A percentile compares a stretch with the other conserved stretches of the same genome.
phyloP scores from a whole-genome alignment of 2,888 invertebrate genomes.

The Yponomeuta malinellus region DNA sequence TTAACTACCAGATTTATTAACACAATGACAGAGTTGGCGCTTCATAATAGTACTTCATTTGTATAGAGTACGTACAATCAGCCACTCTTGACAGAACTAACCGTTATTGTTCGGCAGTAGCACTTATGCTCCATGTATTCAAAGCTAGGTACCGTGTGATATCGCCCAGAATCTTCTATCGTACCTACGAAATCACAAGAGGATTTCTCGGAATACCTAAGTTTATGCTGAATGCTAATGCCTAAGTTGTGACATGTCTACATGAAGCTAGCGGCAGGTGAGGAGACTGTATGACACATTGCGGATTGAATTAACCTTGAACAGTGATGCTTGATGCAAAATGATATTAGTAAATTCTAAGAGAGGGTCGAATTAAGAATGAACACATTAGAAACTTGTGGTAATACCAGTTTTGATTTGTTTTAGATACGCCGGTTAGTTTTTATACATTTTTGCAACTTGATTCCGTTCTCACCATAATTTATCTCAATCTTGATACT shows the following conservation, averaged over 20 bases:
- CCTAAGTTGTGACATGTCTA: neutral
- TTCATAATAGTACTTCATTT: neutral
- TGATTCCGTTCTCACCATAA: neutral
- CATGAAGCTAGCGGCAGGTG: neutral
- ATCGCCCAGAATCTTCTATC: too few species aligned
- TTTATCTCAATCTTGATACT: neutral
- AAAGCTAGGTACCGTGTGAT: neutral
- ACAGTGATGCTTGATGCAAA: neutral
- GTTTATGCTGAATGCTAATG: neutral
- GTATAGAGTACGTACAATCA: neutral
- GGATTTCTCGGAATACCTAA: neutral
- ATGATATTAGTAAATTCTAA: neutral
- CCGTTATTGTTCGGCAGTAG: neutral
- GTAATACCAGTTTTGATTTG: neutral
- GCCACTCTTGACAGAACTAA: neutral
- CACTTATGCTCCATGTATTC: neutral
- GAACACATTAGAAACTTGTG: neutral
- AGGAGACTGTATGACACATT: neutral
- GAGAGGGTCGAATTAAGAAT: neutral
- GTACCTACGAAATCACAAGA: too few species aligned
- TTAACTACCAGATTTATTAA: too few species aligned
- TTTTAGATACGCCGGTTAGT: neutral
- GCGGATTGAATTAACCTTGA: neutral
- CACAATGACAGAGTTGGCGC: too few species aligned
- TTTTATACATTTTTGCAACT: neutral